Conservation (phyloP, 2,888 invertebrate species). For the Andricus curvator region DNA sequence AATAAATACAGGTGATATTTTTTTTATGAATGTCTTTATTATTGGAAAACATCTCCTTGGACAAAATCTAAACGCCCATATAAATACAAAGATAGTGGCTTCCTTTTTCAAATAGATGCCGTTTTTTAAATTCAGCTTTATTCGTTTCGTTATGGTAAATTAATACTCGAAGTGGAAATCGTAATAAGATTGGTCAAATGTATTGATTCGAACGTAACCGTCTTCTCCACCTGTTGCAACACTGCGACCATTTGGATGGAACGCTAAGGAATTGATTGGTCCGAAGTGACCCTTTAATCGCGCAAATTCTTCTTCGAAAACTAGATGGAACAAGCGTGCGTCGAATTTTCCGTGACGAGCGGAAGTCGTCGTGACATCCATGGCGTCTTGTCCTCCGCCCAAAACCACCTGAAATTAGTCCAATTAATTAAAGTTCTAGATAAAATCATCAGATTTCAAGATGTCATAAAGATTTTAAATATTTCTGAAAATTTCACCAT, state of each 20-base stretch:
- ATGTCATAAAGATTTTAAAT: too few species aligned
- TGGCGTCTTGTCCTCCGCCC: slow-evolving; percentile 99
- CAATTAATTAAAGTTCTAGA: background rate
- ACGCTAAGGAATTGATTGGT: slow-evolving; percentile 98
- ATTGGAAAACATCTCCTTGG: slow-evolving; percentile 30
- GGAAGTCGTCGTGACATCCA: slow-evolving; percentile 98
- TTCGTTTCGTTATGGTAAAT: slow-evolving; percentile 43
- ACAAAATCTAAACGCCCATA: background rate
- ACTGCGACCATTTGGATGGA: slow-evolving; percentile 98
- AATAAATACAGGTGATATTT: slow-evolving; percentile 18
- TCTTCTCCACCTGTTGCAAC: slow-evolving; percentile 99
- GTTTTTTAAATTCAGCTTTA: background rate
- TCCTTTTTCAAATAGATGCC: background rate
- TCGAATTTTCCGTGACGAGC: slow-evolving; percentile 98
- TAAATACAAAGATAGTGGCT: slow-evolving; percentile 3
- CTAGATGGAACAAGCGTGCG: slow-evolving; percentile 86
- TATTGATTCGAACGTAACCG: slow-evolving; percentile 97
- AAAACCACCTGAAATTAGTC: slow-evolving; percentile 85
- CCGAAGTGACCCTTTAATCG: slow-evolving; percentile 99
- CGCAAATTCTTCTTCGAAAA: slow-evolving; percentile 89
- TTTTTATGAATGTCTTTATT: slow-evolving; percentile 22
- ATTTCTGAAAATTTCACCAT: too few species aligned
- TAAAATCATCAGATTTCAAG: too few species aligned
- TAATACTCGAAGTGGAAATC: slow-evolving; percentile 96
- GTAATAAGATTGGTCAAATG: slow-evolving; percentile 97